These are phyloP conservation scores for Lepisosteus osseus DNA, from an alignment of 2,113 vertebrate genomes.

Conservation along the genomic window DNA sequence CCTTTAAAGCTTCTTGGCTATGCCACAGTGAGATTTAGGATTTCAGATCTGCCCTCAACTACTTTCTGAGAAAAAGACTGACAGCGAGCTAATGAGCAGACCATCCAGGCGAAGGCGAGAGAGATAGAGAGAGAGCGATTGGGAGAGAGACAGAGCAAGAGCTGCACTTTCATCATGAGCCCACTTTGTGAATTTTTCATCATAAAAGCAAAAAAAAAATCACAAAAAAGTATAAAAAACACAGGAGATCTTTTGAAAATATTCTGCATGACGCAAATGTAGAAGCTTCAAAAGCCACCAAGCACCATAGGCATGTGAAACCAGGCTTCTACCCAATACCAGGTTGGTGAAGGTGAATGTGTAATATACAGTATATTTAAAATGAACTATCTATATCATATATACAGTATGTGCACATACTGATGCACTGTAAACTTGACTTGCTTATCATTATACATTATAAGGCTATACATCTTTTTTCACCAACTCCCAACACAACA, in stretches of 20 bases:
- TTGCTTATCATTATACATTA: too few species aligned
- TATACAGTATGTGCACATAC: too few species aligned
- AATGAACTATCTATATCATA: too few species aligned
- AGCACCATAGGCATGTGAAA: background rate
- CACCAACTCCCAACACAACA: too few species aligned
- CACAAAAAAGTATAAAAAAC: background rate
- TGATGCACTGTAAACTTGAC: too few species aligned
- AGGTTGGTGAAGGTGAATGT: too few species aligned
- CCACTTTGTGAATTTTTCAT: conserved; percentile 36
- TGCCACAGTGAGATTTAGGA: too few species aligned
- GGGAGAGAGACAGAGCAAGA: conserved; percentile 18
- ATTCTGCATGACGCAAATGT: conserved; percentile 15
- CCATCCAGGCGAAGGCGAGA: conserved; percentile 22
- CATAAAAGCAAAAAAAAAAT: conserved; percentile 30
- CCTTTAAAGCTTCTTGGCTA: too few species aligned
- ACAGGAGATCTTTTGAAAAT: conserved; percentile 10
- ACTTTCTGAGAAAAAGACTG: conserved; percentile 22
- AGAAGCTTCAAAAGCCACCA: conserved; percentile 10
- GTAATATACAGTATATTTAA: too few species aligned
- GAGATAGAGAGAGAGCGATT: conserved; percentile 30
- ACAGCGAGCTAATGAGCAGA: conserved; percentile 63
- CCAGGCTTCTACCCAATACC: too few species aligned
- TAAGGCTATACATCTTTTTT: too few species aligned
- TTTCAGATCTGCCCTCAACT: too few species aligned
- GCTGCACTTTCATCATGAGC: conserved; percentile 36